Base-by-base conservation (phyloP, 1,140 invertebrate genomes). In the Bombus breviceps region DNA sequence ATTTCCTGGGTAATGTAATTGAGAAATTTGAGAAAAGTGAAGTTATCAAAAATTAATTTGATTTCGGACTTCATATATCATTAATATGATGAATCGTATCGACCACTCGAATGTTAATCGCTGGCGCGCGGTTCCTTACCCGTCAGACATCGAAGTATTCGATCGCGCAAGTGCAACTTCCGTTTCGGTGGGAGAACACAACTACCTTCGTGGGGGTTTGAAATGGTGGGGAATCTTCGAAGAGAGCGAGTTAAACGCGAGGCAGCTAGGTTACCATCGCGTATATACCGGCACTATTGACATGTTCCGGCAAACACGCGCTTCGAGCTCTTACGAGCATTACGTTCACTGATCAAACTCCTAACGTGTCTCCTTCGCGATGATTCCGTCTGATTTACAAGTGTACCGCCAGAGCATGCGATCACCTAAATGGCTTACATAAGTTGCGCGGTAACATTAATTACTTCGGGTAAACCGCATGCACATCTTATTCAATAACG, bases 271-370 rank as follows among this genome's bases (percentile, higher is more conserved):
- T 62, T 74, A 73, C n/a, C 53, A 74, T 22, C 79, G 62, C 78
- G 78, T 85, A 85, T 85, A 85, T 85, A 85, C 84, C 84, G 71
- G 84, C 37, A 85, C 47, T 85, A 81, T 66, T 81, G 78, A 62
- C 71, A 47, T 64, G 79, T 75, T 39, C 34, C 59, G 57, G 71
- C 84, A 85, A 85, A 85, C 43, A 74, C 79, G 68, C 76, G 68
- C 47, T 72, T 39, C 76, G 66, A 79, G 68, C 66, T 80, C 53
- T 47, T n/a, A 72, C 66, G 68, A 79, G 39, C 83, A 57, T 72
- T 59, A 59, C 68, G 71, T 81, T 68, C 59, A n/a, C 59, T 57
- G 8, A 37, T 43, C 59, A 39, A 75, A 80, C 43, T 43, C 28
- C 37, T 25, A 81, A 47, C 34, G 69, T 72, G 77, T 80, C 53